A percentile compares a stretch with the other conserved stretches of the same genome.
Conservation (phyloP, 2,113 vertebrate genomes). For the Perognathus longimembris region DNA sequence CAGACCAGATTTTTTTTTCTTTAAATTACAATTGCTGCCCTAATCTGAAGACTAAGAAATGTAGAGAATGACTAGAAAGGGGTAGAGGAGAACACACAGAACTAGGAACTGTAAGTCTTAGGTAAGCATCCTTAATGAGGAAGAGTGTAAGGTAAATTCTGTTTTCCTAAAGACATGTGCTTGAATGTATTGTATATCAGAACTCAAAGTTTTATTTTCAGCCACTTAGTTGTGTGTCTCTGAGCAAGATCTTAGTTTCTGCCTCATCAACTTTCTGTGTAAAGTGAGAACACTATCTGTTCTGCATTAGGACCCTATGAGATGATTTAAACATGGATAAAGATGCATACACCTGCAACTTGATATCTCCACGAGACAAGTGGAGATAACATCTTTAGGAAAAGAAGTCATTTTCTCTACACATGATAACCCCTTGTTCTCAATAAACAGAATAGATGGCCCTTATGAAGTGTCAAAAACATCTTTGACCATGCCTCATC, state of each 20-base stretch:
- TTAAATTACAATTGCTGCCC: background rate
- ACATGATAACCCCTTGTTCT: slow-evolving; percentile 10
- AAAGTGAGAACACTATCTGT: slow-evolving; percentile 14
- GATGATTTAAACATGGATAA: slow-evolving; percentile 1
- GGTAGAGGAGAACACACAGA: background rate
- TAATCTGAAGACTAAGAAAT: background rate
- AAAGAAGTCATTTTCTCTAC: background rate
- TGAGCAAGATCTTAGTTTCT: slow-evolving; percentile 8
- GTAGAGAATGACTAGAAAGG: background rate
- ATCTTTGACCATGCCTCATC: background rate
- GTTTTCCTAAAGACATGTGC: background rate
- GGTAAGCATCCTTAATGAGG: background rate
- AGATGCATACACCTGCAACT: background rate
- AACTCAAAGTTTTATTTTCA: slow-evolving; percentile 4
- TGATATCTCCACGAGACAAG: background rate
- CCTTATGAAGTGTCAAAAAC: background rate
- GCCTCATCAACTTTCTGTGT: background rate
- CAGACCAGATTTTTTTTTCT: background rate
- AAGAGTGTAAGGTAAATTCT: background rate
- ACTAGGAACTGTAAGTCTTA: background rate
- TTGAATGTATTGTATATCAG: background rate
- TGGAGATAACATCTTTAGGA: background rate
- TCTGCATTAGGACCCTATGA: background rate
- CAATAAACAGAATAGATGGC: background rate
- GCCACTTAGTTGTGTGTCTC: background rate